Conservation (phyloP, 2,797 vertebrate genomes). For the Chlorospingus semifuscus region DNA sequence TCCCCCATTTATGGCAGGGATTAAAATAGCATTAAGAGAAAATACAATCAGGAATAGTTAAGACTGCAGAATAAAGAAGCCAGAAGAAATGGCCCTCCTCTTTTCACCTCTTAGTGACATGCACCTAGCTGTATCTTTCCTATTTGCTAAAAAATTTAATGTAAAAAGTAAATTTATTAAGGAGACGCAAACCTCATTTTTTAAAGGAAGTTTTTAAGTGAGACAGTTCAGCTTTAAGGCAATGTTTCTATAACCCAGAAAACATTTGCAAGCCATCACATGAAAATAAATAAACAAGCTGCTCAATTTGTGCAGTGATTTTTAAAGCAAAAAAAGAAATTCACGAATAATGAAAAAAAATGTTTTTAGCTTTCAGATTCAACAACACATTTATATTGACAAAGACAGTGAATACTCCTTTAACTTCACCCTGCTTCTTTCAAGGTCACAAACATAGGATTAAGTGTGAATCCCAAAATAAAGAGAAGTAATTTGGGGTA, state of each 20-base stretch:
- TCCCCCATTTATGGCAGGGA: neutral
- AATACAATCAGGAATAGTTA: neutral
- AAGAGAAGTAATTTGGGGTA: neutral
- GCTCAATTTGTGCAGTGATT: neutral
- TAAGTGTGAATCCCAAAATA: neutral
- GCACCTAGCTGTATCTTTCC: neutral
- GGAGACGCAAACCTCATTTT: neutral
- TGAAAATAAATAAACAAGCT: neutral
- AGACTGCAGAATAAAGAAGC: neutral
- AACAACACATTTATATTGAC: neutral
- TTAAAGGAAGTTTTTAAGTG: neutral
- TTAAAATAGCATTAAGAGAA: constrained; percentile 1
- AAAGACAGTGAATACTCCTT: neutral
- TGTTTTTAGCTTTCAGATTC: neutral
- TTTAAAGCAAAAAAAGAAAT: neutral
- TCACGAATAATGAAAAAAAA: neutral
- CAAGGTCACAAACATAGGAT: neutral
- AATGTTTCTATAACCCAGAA: neutral
- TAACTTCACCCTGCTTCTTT: neutral
- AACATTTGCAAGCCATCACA: neutral
- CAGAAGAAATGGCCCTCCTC: neutral
- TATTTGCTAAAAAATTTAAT: neutral
- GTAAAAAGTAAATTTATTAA: neutral
- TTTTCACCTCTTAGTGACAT: neutral
- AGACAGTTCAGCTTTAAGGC: neutral